Evolutionary conservation across 2,888 invertebrate species (phyloP).

Genomic region (Muschampia plurimacula): DNA sequence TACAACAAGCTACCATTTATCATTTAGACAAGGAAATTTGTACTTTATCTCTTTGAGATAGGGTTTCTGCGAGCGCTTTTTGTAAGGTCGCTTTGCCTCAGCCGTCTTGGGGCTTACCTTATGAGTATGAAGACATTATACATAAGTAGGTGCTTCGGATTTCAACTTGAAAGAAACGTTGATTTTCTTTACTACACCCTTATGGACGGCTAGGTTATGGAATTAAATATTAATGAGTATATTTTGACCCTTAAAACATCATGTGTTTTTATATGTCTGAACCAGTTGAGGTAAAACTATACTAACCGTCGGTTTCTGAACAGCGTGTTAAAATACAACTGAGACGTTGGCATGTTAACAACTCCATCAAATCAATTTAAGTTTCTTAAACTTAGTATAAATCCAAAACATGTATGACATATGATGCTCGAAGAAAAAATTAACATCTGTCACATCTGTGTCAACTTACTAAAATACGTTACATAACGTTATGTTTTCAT

Average conservation of each 20-base stretch:
- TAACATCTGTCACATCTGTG: too few relatives aligned
- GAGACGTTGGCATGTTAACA: too few relatives aligned
- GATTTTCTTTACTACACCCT: conserved; percentile 14
- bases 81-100: conserved; percentile 5
- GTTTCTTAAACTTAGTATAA: too few relatives aligned
- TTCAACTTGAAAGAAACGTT: conserved; percentile 22
- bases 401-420: too few relatives aligned
- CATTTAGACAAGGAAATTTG: neutral
- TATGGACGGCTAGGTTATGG: neutral
- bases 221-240: conserved; percentile 5
- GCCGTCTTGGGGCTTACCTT: conserved; percentile 27
- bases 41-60: neutral
- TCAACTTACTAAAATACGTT: too few relatives aligned
- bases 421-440: too few relatives aligned
- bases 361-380: too few relatives aligned
- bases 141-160: conserved; percentile 23
- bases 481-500: too few relatives aligned
- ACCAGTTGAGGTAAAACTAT: neutral
- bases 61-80: neutral
- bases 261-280: neutral
- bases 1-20: conserved; percentile 7
- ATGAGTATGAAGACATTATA: conserved; percentile 34
- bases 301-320: too few relatives aligned
- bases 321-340: too few relatives aligned
- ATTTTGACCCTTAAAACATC: neutral